Evolutionary conservation across 2,888 invertebrate species (phyloP), one percentile per base, ranked within the genome.

Genomic region (Priocnemis perturbator): DNA sequence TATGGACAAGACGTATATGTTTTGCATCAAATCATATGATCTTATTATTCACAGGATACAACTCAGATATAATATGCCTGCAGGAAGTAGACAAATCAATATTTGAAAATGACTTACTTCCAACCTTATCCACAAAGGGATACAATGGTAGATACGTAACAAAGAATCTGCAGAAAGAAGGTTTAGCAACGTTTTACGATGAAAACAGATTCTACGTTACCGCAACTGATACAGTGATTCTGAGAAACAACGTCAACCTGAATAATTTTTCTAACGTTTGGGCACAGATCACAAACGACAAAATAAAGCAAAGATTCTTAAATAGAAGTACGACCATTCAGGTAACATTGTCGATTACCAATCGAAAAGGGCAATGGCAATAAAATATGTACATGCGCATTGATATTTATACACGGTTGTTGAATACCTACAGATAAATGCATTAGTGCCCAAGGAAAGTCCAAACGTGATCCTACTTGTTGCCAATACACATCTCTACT

Each of bases 401-500:
- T 17, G 17, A 21, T 1, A 63, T 50, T 55, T 14, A 56, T 48
- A 14, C 15, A 5, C 26, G 44, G 7, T n/a, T n/a, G n/a, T 37
- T 37, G 1, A 3, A 37, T 11, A 37, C 11, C 19, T 83, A n/a
- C 82, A 91, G 89, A 77, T 91, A 17, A 90, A 91, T 37, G 86
- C 92, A 64, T 88, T 96, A 37, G 90, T 92, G 79, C 92, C 92
- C 1, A 86, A 90, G 72, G 92, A 92, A 15, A 91, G 91, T 67
- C 89, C 90, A 2, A 89, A 90, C 67, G 91, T 93, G 80, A 89
- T 93, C 64, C 81, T 96, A 45, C 85, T 96, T 47, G 90, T 94
- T 74, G 97, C 94, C 17, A 98, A 97, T 85, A 97, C 97, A 0
- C 98, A 99, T 91, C 91, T 98, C 58, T 98, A 97, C 90, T 98